A percentile compares a stretch with the other conserved stretches of the same genome.
phyloP scores from a whole-genome alignment of 2,888 invertebrate genomes.

The Cheilosia vulpina region DNA sequence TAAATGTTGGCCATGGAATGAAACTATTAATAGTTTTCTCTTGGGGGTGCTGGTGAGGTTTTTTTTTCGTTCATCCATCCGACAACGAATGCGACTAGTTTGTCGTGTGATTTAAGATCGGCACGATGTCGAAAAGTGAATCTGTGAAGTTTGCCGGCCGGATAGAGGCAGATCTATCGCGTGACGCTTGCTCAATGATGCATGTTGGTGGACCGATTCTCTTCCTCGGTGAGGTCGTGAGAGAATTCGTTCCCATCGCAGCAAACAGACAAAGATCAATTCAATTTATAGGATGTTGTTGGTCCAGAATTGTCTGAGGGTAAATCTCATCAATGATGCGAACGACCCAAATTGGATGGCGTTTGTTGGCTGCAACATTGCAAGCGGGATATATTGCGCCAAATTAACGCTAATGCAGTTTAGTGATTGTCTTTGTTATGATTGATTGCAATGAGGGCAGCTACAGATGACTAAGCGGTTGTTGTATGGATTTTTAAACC shows the following conservation, averaged over 20 bases:
- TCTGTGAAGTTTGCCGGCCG: constrained; percentile 8
- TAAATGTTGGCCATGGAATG: background rate
- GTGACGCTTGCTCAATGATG: background rate
- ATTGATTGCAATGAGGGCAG: no score
- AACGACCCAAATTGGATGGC: background rate
- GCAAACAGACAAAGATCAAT: background rate
- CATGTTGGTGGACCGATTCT: background rate
- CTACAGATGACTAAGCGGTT: no score
- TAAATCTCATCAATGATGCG: background rate
- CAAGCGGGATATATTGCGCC: background rate
- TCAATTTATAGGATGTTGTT: background rate
- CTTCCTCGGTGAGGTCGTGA: constrained; percentile 8
- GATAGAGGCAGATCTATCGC: background rate
- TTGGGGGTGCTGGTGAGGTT: background rate
- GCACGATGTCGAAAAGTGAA: constrained; percentile 12
- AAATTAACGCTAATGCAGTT: background rate
- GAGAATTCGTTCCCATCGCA: background rate
- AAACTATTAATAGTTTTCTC: constrained; percentile 11
- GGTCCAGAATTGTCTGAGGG: background rate
- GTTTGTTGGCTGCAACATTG: background rate
- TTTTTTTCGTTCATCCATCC: background rate
- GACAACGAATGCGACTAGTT: background rate
- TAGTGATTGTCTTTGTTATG: no score
- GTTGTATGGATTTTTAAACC: no score
- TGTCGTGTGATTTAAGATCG: constrained; percentile 4